A percentile compares a stretch with the other conserved stretches of the same genome.
These are phyloP conservation scores for Ataeniobius toweri DNA, from an alignment of 2,797 vertebrate species.

Conservation along the genomic window DNA sequence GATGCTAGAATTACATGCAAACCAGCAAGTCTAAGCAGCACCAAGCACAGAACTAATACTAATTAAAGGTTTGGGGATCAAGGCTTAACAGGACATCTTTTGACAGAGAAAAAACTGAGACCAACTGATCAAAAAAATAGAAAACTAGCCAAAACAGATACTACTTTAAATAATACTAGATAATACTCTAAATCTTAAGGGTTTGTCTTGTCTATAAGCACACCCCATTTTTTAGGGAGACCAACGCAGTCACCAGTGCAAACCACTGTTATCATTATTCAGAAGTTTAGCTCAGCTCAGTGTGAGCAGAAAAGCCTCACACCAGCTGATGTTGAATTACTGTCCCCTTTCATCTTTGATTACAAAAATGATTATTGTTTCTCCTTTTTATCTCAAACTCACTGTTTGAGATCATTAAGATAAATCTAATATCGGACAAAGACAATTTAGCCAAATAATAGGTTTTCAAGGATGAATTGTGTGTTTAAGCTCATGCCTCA, in stretches of 20 bases:
- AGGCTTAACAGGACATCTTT: neutral
- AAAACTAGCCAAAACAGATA: constrained; percentile 3
- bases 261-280: neutral
- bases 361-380: neutral
- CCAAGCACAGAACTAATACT: neutral
- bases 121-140: neutral
- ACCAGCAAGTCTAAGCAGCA: constrained; percentile 3
- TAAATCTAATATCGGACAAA: neutral
- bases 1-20: neutral
- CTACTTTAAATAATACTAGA: no score
- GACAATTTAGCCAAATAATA: neutral
- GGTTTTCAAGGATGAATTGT: neutral
- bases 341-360: neutral
- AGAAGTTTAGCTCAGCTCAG: neutral
- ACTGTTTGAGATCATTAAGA: neutral
- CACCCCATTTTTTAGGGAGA: constrained; percentile 15
- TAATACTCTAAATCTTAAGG: neutral
- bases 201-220: constrained; percentile 5
- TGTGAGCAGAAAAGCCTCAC: constrained; percentile 4
- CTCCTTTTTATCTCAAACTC: neutral
- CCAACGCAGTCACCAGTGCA: neutral
- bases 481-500: neutral
- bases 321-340: neutral
- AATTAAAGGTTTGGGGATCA: neutral
- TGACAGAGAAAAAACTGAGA: neutral